Conservation (phyloP, 2,113 vertebrate genomes). For the Rhea pennata region DNA sequence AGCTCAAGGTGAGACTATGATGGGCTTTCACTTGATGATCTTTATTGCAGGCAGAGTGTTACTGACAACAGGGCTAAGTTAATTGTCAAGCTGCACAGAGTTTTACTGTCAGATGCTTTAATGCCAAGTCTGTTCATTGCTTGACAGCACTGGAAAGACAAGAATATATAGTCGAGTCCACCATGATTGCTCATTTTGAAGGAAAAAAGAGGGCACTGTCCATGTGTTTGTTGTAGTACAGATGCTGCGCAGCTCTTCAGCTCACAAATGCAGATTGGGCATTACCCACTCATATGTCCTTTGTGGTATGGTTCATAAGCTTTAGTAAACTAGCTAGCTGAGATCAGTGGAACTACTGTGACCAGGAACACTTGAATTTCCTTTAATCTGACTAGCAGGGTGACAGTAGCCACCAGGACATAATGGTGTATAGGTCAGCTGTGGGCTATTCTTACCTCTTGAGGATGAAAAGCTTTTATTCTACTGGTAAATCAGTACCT, state of each 20-base stretch:
- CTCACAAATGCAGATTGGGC: not conserved
- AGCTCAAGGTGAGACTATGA: not conserved
- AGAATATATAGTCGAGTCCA: not conserved
- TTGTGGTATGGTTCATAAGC: not conserved
- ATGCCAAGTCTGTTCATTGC: not conserved
- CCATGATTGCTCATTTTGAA: not conserved
- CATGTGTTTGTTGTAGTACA: not conserved
- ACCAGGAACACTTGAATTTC: not conserved
- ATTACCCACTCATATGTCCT: not conserved
- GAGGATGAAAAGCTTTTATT: not conserved
- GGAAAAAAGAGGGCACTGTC: not conserved
- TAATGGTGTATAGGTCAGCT: rapidly evolving
- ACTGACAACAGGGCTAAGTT: not conserved
- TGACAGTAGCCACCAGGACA: not conserved
- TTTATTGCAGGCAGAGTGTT: not conserved
- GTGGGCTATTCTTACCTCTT: not conserved
- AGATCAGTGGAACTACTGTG: not conserved
- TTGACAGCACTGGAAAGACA: not conserved
- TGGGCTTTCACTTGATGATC: not conserved
- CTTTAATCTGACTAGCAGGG: rapidly evolving
- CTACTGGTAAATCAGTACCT: not conserved
- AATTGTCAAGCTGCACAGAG: not conserved
- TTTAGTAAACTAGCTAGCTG: not conserved
- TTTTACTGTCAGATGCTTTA: not conserved
- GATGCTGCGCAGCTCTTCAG: not conserved